Evolutionary conservation across 2,888 invertebrate species (phyloP), one percentile per base, ranked within the genome.

Genomic region (Drosophila kambysellisi): DNA sequence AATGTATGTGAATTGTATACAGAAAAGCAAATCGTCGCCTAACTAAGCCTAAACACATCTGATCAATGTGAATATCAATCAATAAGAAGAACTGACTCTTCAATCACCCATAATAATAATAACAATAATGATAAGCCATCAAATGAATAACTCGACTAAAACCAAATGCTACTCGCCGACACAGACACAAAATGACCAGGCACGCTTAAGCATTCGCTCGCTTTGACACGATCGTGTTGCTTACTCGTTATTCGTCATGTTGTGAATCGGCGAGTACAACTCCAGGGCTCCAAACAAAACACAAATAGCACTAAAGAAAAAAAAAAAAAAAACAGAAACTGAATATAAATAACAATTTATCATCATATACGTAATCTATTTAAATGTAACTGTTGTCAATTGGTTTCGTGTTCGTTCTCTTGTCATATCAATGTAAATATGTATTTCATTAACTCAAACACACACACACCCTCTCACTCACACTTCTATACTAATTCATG

Each of bases 1-100:
- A 92, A 92, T 92, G 92, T 92, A 91, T 92, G 91, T 92, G 71
- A 91, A 89, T 90, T 92, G 90, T 92, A 92, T 92, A 92, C 92
- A 92, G 91, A 91, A 86, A 91, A 92, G 91, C 92, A 92, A 92
- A 92, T 92, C 92, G 92, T 91, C 56, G 80, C 68, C 82, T 82
- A 76, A 84, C 66, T 57, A 76, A 68, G 56, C 67, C 52, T 51
- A 48, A 65, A 58, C 50, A 61, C 74, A 72, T 54, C 25, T 71
- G 25, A n/a, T 29, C 52, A 54, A 73, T 72, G 74, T 73, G 74
- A 52, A 48, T 70, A 79, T 72, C 71, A 74, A 81, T 48, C 15
- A 83, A 76, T 82, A 82, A 69, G 29, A 76, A 43, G 2, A 52
- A 25, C 37, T 29, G 29, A 35, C 32, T 58, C 39, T 56, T 15